Base-by-base conservation (phyloP, 1,140 invertebrate species). In the Cecropterus lyciades region DNA sequence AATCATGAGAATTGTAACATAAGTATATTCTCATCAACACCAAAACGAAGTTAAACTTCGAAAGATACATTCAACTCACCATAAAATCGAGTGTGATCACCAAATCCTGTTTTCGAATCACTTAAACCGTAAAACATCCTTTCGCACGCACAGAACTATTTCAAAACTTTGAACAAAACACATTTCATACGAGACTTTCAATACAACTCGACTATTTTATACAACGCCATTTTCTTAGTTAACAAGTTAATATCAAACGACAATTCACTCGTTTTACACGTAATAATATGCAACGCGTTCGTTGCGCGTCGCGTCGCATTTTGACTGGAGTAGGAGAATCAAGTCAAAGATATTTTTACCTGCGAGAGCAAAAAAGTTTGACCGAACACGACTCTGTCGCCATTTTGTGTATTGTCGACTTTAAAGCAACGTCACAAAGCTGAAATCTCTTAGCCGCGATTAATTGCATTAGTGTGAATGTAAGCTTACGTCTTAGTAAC, bases 341-440 rank as follows among this genome's bases (percentile, higher is more conserved):
- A 67, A 81, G 67, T 68, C 74, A 55, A 76, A 86, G 84, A 87
- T 90, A 91, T 89, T 89, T 90, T 89, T 91, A 89, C 88, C 88
- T 91, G 88, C 70, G 73, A 72, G 79, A 79, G 77, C 78, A 88
- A 90, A 89, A 89, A 90, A 87, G 75, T 81, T 76, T 64, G 75
- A 79, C 77, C 80, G 66, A 73, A 73, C 73, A 72, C 57, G 72
- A 77, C 72, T 71, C 62, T 40, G 37, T 60, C 14, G 0, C 7
- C 3, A 1, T 11, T 24, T 52, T 60, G n/a, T 16, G 11, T 64
- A 43, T 67, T 69, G 48, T 10, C 42, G 51, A 66, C 57, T 65
- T 69, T 65, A 1, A 0, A 0, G 0, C 0, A n/a, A 5, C 6
- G 14, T 7, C 0, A 24, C 64, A 73, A 59, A 64, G 49, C 56